phyloP scores from a whole-genome alignment of 2,888 invertebrate genomes.

The Papilio gigon region DNA sequence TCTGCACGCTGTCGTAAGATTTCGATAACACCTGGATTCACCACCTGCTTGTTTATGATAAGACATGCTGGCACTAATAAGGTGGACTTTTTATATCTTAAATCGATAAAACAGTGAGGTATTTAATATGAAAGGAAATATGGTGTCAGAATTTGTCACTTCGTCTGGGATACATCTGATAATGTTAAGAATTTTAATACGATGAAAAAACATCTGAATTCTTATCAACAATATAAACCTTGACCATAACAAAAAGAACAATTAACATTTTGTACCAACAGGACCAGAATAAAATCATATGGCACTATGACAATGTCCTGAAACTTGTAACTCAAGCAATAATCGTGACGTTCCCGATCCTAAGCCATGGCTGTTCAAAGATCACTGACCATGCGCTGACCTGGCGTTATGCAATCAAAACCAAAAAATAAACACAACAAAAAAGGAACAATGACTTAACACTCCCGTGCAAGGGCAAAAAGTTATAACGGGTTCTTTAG shows the following conservation, averaged over 20 bases:
- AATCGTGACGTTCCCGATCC: not conserved
- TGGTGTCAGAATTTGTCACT: too few species aligned
- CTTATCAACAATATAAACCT: too few species aligned
- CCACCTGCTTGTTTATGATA: constrained; percentile 21
- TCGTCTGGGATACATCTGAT: too few species aligned
- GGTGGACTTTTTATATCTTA: not conserved
- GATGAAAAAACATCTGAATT: too few species aligned
- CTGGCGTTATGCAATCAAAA: constrained; percentile 61
- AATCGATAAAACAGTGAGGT: not conserved
- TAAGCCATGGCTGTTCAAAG: constrained; percentile 33
- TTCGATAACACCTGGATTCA: constrained; percentile 23
- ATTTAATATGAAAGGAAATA: too few species aligned
- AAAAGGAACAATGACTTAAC: constrained; percentile 57
- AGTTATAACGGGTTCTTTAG: constrained; percentile 72
- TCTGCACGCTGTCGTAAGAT: constrained; percentile 12
- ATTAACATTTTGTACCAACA: not conserved
- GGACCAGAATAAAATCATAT: not conserved
- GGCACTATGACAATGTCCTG: not conserved
- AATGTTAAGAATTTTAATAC: too few species aligned
- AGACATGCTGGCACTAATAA: not conserved
- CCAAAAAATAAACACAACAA: constrained; percentile 55
- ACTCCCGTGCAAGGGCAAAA: constrained; percentile 63
- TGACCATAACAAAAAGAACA: too few species aligned
- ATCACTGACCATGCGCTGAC: constrained; percentile 49
- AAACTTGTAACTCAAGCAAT: not conserved